These are phyloP conservation scores for Potorous gilbertii DNA, from an alignment of 2,797 vertebrate species.

Conservation along the genomic window DNA sequence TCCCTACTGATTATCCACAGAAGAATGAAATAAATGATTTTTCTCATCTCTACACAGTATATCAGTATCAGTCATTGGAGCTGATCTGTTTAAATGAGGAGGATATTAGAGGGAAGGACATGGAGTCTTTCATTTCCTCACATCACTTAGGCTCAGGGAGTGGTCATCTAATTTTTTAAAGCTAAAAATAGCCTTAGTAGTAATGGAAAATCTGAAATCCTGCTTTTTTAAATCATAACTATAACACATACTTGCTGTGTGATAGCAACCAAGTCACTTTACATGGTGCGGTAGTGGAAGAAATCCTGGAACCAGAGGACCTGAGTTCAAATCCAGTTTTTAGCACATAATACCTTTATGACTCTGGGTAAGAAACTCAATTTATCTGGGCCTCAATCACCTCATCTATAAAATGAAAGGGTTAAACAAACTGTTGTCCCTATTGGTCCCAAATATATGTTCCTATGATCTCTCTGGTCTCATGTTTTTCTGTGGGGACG, in stretches of 20 bases:
- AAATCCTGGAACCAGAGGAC: neutral
- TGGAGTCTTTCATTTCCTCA: neutral
- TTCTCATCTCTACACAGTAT: neutral
- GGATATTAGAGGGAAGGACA: neutral
- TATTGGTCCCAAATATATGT: neutral
- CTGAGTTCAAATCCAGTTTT: neutral
- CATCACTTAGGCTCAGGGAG: neutral
- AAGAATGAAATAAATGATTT: neutral
- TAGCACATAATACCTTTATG: neutral
- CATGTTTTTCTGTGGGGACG: neutral
- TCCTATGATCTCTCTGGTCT: neutral
- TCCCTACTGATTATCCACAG: neutral
- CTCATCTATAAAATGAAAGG: neutral
- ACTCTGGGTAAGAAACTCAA: neutral
- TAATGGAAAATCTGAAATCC: neutral
- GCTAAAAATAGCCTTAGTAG: neutral
- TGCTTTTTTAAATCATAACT: neutral
- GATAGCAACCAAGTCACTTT: neutral
- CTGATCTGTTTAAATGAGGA: neutral
- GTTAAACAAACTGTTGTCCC: neutral
- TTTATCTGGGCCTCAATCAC: neutral
- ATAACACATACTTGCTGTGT: neutral
- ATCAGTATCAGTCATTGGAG: neutral
- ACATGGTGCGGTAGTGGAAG: neutral
- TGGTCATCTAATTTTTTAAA: neutral